Percentiles rank a stretch among this genome's conserved stretches.
phyloP scores from a whole-genome alignment of 2,888 invertebrate species.

The Eumerus sabulonum region DNA sequence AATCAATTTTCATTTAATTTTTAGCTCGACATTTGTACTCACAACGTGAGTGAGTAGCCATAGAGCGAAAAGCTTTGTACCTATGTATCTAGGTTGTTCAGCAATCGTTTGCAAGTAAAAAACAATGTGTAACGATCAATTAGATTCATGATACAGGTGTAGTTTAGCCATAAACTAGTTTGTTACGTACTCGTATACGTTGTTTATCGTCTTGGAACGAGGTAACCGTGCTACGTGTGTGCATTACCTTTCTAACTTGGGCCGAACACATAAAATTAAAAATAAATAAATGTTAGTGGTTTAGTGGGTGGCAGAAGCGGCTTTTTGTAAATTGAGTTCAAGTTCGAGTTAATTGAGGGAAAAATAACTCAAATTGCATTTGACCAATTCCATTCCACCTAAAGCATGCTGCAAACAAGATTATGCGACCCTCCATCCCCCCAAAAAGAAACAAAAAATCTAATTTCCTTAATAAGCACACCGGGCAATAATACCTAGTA shows the following conservation, averaged over 20 bases:
- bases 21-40: slow-evolving; percentile 48
- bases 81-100: slow-evolving; percentile 20
- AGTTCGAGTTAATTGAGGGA: slow-evolving; percentile 59
- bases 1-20: slow-evolving; percentile 61
- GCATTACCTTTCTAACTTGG: background rate
- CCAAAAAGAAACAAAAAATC: slow-evolving; percentile 30
- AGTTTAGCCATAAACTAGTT: slow-evolving; percentile 46
- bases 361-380: background rate
- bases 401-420: slow-evolving; percentile 18
- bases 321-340: slow-evolving; percentile 42
- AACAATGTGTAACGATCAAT: slow-evolving; percentile 44
- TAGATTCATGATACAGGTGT: slow-evolving; percentile 53
- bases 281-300: too few species aligned
- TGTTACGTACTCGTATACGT: slow-evolving; percentile 29
- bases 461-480: slow-evolving; percentile 32
- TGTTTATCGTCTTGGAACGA: slow-evolving; percentile 21
- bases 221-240: slow-evolving; percentile 4
- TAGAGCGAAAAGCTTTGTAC: slow-evolving; percentile 22
- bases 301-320: slow-evolving; percentile 18
- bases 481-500: background rate
- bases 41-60: slow-evolving; percentile 33
- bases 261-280: too few species aligned
- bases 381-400: background rate
- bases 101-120: slow-evolving; percentile 25
- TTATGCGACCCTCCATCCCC: too few species aligned